A percentile compares a stretch with the other conserved stretches of the same genome.
Conservation (phyloP, 2,113 vertebrate genomes). For the Ginglymostoma cirratum region DNA sequence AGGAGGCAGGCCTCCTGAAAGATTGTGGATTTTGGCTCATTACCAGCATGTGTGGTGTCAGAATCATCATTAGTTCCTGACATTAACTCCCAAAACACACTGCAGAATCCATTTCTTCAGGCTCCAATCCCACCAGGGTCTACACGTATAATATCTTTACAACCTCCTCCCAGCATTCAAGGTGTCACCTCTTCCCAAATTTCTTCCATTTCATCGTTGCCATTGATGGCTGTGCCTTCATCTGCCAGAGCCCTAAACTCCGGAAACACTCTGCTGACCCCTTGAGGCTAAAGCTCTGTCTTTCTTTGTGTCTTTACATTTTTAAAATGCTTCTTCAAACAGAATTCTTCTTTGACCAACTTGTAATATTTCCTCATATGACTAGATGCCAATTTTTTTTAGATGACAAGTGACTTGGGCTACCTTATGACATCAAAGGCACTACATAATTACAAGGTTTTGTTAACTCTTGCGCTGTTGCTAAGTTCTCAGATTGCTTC, state of each 20-base stretch:
- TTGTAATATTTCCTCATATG: neutral
- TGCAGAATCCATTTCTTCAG: neutral
- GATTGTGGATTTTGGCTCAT: neutral
- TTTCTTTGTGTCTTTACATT: neutral
- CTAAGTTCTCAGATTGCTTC: neutral
- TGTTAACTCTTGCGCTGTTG: neutral
- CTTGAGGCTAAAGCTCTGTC: neutral
- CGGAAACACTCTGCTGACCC: neutral
- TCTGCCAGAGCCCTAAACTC: neutral
- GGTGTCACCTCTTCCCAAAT: neutral
- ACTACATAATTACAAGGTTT: neutral
- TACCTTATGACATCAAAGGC: neutral
- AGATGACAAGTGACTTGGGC: neutral
- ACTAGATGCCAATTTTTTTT: neutral
- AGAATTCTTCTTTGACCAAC: neutral
- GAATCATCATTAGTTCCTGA: neutral
- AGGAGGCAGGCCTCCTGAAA: no score
- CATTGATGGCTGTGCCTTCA: neutral
- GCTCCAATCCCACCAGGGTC: neutral
- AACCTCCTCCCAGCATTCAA: neutral
- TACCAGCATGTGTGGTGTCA: neutral
- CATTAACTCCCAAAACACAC: neutral
- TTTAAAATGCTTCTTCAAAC: neutral
- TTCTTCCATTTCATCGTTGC: neutral
- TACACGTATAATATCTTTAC: neutral